phyloP scores from a whole-genome alignment of 2,113 vertebrate species.

The Carollia perspicillata region DNA sequence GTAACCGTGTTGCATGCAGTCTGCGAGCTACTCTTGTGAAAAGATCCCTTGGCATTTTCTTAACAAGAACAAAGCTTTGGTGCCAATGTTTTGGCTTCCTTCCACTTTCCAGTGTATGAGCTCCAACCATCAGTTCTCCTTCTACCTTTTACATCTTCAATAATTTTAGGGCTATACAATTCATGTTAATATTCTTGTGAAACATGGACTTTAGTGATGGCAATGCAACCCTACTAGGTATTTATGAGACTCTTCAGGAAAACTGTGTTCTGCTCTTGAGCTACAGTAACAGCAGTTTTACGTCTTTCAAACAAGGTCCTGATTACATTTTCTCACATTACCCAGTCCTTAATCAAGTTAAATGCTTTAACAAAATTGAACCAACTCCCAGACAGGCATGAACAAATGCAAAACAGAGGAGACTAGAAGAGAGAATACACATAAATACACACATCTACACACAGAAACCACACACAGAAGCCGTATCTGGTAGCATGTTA shows the following conservation, averaged over 20 bases:
- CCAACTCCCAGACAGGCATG: neutral
- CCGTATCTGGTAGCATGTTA: neutral
- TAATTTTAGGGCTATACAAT: slow-evolving; percentile 37
- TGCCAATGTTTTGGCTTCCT: slow-evolving; percentile 59
- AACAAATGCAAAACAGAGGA: neutral
- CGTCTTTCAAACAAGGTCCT: too few species aligned
- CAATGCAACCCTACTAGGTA: neutral
- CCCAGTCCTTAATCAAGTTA: neutral
- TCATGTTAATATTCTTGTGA: slow-evolving; percentile 18
- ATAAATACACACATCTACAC: neutral
- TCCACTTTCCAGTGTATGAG: slow-evolving; percentile 61
- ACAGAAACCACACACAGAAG: neutral
- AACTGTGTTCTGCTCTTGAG: neutral
- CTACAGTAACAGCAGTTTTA: neutral
- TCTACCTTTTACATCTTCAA: slow-evolving; percentile 28
- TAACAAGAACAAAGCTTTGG: slow-evolving; percentile 69
- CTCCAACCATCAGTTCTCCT: slow-evolving; percentile 26
- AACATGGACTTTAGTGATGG: neutral
- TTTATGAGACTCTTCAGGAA: neutral
- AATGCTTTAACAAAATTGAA: neutral
- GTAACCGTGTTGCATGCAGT: slow-evolving; percentile 75
- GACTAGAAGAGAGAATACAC: neutral
- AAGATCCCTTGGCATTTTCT: slow-evolving; percentile 79
- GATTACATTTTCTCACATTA: slow-evolving; percentile 46
- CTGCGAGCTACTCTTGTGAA: slow-evolving; percentile 76